phyloP scores from a whole-genome alignment of 2,113 vertebrate species.

The Megaceryle maxima region DNA sequence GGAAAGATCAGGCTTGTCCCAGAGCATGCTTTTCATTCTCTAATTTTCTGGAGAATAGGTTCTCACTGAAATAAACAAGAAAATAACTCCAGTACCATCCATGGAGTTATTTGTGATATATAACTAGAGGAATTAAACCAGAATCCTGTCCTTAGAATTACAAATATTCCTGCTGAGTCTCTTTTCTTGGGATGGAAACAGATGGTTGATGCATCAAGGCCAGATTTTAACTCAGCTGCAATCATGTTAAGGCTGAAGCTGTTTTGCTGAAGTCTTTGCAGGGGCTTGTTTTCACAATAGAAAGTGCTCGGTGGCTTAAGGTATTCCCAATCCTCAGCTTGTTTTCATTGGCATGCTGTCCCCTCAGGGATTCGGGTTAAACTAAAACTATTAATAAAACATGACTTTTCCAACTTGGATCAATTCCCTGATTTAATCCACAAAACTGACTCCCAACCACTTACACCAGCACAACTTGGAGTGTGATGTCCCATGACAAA shows the following conservation, averaged over 20 bases:
- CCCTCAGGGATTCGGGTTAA: background rate
- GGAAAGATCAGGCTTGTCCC: background rate
- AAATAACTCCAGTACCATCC: background rate
- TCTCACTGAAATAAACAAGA: background rate
- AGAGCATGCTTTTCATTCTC: background rate
- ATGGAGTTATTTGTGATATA: background rate
- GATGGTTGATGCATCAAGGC: constrained; percentile 40
- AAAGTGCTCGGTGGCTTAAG: constrained; percentile 56
- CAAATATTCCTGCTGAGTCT: constrained; percentile 36
- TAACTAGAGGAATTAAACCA: constrained; percentile 24
- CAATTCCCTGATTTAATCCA: constrained; percentile 22
- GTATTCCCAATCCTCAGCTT: background rate
- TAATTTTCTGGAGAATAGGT: background rate
- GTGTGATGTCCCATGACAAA: constrained; percentile 46
- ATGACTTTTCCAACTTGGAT: constrained; percentile 53
- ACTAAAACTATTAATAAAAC: constrained; percentile 54
- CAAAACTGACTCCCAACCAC: constrained; percentile 31
- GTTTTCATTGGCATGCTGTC: background rate
- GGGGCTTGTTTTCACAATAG: constrained; percentile 55
- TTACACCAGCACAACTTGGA: constrained; percentile 27
- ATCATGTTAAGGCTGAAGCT: constrained; percentile 17
- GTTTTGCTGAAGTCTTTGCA: constrained; percentile 40
- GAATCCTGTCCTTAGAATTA: constrained; percentile 17
- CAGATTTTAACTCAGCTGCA: constrained; percentile 58
- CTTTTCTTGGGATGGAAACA: constrained; percentile 41